phyloP scores from a whole-genome alignment of 2,113 vertebrate genomes.

The Hippocampus abdominalis region DNA sequence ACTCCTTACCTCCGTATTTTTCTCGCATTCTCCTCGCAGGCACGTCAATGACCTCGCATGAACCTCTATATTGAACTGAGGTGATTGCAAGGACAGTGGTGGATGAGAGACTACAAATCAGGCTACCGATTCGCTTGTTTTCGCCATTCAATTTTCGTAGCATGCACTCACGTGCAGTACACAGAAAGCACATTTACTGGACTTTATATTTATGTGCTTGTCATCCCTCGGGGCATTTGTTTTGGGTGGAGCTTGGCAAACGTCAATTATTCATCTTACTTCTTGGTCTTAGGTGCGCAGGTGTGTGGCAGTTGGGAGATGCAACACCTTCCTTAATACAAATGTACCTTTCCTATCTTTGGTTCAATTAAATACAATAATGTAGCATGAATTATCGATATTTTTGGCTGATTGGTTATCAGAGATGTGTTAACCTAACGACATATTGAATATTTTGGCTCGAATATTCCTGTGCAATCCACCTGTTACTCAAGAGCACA shows the following conservation, averaged over 20 bases:
- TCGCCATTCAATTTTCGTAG: constrained; percentile 24
- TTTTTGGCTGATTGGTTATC: not conserved
- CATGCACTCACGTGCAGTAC: constrained; percentile 3
- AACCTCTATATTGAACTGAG: constrained; percentile 38
- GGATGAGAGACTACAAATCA: constrained; percentile 43
- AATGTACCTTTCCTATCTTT: too few species aligned
- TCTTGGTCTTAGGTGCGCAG: not conserved
- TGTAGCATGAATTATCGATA: not conserved
- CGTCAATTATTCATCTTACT: constrained; percentile 4
- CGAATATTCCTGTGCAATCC: too few species aligned
- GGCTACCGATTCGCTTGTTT: constrained; percentile 31
- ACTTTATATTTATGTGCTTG: constrained; percentile 26
- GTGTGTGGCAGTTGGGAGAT: not conserved
- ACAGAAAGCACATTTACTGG: constrained; percentile 26
- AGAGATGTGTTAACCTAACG: not conserved
- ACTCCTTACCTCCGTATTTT: constrained; percentile 6
- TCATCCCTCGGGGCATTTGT: constrained; percentile 42
- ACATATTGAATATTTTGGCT: not conserved
- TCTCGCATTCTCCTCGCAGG: constrained; percentile 12
- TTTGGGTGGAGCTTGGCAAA: constrained; percentile 45
- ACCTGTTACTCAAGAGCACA: too few species aligned
- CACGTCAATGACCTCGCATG: constrained; percentile 28
- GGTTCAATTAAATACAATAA: not conserved
- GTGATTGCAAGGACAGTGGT: constrained; percentile 36
- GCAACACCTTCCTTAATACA: too few species aligned